Conservation (phyloP, 2,888 invertebrate genomes). For the Byasa hedistus region DNA sequence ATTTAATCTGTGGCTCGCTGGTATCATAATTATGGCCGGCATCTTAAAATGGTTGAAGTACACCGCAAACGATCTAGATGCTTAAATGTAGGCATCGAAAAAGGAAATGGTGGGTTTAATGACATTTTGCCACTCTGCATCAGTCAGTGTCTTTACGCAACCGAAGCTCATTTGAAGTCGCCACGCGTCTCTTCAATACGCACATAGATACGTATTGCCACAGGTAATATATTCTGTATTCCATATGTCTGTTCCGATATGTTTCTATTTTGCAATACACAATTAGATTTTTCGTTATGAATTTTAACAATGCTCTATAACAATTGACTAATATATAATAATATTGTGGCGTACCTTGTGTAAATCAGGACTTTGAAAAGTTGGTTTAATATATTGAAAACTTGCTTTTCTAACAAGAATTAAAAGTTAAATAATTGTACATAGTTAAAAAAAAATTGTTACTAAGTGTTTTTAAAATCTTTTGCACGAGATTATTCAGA, state of each 20-base stretch:
- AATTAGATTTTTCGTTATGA: not conserved
- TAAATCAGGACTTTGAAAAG: too few relatives aligned
- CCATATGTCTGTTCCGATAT: conserved; percentile 1
- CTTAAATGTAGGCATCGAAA: conserved; percentile 15
- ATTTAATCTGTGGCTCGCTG: not conserved
- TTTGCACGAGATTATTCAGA: not conserved
- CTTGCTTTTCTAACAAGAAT: too few relatives aligned
- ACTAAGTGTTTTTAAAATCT: not conserved
- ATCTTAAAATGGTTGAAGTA: not conserved
- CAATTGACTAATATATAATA: too few relatives aligned
- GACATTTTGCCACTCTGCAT: conserved; percentile 33
- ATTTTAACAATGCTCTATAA: too few relatives aligned
- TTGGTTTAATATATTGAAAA: too few relatives aligned
- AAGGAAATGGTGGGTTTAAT: conserved; percentile 34
- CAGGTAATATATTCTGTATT: conserved; percentile 7
- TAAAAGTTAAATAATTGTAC: too few relatives aligned
- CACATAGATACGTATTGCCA: conserved; percentile 16
- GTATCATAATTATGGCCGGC: not conserved
- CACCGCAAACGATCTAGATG: conserved; percentile 11
- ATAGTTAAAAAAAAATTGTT: not conserved
- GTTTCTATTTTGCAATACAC: conserved; percentile 6
- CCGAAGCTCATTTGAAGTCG: conserved; percentile 28
- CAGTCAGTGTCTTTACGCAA: conserved; percentile 29
- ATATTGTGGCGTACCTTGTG: too few relatives aligned
- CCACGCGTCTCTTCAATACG: conserved; percentile 26